A percentile compares a stretch with the other conserved stretches of the same genome.
Evolutionary conservation across 2,113 vertebrate genomes (phyloP).

Genomic region (Scalopus aquaticus): DNA sequence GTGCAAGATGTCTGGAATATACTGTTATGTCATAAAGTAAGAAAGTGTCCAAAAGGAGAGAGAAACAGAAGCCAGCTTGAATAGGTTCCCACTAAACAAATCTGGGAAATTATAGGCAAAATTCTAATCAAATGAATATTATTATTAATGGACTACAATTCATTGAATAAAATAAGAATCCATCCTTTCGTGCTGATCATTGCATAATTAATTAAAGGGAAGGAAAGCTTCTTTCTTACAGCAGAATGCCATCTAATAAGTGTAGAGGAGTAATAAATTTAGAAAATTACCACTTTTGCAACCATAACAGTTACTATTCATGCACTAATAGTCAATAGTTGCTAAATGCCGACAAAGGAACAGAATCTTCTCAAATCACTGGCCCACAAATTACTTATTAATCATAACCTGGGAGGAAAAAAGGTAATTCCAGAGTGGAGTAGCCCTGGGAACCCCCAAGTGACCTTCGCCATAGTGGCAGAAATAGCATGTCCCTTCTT

Average conservation of each 20-base stretch:
- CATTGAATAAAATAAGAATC: neutral
- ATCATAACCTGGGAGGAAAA: neutral
- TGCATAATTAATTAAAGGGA: slow-evolving; percentile 35
- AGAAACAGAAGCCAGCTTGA: neutral
- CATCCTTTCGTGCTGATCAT: neutral
- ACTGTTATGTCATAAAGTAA: neutral
- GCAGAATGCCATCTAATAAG: neutral
- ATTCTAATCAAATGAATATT: neutral
- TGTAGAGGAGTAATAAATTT: neutral
- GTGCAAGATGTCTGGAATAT: neutral
- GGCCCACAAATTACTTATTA: neutral
- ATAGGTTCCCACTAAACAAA: neutral
- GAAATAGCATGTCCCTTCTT: neutral
- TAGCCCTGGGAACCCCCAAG: neutral
- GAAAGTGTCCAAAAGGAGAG: neutral
- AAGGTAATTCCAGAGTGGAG: neutral
- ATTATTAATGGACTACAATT: neutral
- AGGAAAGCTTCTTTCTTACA: neutral
- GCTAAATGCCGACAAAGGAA: neutral
- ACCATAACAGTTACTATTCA: neutral
- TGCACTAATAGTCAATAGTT: neutral
- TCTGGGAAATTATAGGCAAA: neutral
- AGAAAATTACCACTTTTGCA: neutral
- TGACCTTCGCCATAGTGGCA: neutral
- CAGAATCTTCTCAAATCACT: neutral